A percentile compares a stretch with the other conserved stretches of the same genome.
Evolutionary conservation across 2,888 invertebrate genomes (phyloP).

Genomic region (Cactoblastis cactorum): DNA sequence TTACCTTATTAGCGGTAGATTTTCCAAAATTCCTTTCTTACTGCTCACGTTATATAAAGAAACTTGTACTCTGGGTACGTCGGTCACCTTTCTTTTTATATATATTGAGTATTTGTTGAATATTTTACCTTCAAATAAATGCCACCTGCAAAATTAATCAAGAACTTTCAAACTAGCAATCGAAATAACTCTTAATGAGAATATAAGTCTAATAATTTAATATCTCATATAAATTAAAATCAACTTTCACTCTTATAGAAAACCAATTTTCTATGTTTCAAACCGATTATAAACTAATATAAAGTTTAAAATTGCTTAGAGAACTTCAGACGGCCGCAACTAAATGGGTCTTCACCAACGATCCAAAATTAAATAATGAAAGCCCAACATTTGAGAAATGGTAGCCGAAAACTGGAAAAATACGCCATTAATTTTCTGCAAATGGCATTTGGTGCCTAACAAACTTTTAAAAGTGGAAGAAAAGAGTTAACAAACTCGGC

Average conservation of each 20-base stretch:
- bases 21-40: too few relatives aligned
- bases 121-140: too few relatives aligned
- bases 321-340: constrained; percentile 12
- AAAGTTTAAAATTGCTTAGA: constrained; percentile 17
- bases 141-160: too few relatives aligned
- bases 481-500: constrained; percentile 52
- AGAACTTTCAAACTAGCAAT: background rate
- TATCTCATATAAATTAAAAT: background rate
- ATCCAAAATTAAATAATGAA: constrained; percentile 28
- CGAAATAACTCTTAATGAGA: background rate
- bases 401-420: constrained; percentile 35
- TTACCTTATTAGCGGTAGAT: too few relatives aligned
- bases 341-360: constrained; percentile 15
- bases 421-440: constrained; percentile 62
- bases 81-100: too few relatives aligned
- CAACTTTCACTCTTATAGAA: background rate
- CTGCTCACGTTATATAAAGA: too few relatives aligned
- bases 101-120: too few relatives aligned
- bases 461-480: constrained; percentile 45
- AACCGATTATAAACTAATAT: constrained; percentile 13
- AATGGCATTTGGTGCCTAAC: constrained; percentile 53
- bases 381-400: constrained; percentile 43
- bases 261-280: constrained; percentile 1
- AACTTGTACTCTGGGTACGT: too few relatives aligned
- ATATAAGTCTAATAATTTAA: background rate